Percentiles rank a stretch among this genome's conserved stretches.
Evolutionary conservation across 2,113 vertebrate species (phyloP).

Genomic region (Trematocara unimaculatum): DNA sequence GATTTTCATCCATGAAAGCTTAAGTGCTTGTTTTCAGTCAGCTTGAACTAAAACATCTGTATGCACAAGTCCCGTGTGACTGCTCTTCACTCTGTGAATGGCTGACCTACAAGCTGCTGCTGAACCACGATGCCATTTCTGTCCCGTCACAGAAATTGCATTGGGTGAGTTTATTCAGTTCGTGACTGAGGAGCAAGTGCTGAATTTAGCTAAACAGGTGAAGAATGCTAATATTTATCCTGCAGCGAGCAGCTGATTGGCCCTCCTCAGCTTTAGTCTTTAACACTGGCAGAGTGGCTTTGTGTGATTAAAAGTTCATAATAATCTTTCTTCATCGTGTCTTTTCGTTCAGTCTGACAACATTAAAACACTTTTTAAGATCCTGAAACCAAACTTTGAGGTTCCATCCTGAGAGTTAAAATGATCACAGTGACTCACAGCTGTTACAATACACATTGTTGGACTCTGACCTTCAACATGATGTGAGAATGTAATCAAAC

Average conservation of each 20-base stretch:
- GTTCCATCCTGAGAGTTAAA: background rate
- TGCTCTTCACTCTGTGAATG: background rate
- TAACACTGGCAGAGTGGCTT: background rate
- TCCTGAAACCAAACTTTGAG: background rate
- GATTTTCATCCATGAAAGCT: constrained; percentile 29
- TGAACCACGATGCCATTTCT: background rate
- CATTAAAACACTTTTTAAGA: background rate
- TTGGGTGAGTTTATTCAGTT: background rate
- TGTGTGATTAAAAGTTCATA: background rate
- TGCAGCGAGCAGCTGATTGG: background rate
- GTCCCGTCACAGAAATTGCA: background rate
- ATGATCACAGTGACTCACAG: background rate
- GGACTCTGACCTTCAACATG: background rate
- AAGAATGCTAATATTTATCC: background rate
- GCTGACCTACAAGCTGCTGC: background rate
- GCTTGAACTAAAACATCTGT: constrained; percentile 35
- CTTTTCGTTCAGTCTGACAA: background rate
- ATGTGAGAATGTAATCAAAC: background rate
- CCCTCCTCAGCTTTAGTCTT: background rate
- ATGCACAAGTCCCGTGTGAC: background rate
- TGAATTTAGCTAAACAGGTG: background rate
- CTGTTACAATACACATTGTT: background rate
- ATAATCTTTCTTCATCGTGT: background rate
- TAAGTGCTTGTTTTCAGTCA: constrained; percentile 43
- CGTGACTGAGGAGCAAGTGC: background rate